A percentile compares a stretch with the other conserved stretches of the same genome.
phyloP scores from a whole-genome alignment of 2,113 vertebrate species.

The Zosterops borbonicus region DNA sequence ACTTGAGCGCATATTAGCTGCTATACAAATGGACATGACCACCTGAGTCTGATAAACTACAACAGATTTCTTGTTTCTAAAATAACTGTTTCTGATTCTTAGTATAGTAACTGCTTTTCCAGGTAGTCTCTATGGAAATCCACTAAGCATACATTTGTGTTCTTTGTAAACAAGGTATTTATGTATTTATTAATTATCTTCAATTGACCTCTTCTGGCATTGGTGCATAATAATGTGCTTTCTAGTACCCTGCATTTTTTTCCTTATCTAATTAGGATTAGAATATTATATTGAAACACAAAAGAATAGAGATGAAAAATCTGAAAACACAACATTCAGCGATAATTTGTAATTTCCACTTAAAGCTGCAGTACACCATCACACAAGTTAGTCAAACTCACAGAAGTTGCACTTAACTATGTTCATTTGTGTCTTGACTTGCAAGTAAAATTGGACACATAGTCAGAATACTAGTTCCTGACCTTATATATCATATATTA shows the following conservation, averaged over 20 bases:
- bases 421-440: not conserved
- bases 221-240: not conserved
- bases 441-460: not conserved
- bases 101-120: not conserved
- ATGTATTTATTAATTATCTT: constrained; percentile 6
- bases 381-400: not conserved
- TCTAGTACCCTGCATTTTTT: not conserved
- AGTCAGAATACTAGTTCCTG: not conserved
- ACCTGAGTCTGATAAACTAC: not conserved
- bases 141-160: not conserved
- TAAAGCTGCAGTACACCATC: not conserved
- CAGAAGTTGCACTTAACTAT: not conserved
- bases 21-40: not conserved
- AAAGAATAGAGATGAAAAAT: not conserved
- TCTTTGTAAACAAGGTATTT: not conserved
- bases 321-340: not conserved
- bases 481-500: not conserved
- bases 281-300: not conserved
- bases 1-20: not conserved
- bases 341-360: not conserved
- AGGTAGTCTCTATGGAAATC: not conserved
- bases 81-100: not conserved
- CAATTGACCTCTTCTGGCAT: not conserved
- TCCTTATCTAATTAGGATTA: not conserved
- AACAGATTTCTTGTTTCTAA: not conserved